A percentile compares a stretch with the other conserved stretches of the same genome.
Conservation (phyloP, 2,888 invertebrate genomes). For the Lochmaea capreae region DNA sequence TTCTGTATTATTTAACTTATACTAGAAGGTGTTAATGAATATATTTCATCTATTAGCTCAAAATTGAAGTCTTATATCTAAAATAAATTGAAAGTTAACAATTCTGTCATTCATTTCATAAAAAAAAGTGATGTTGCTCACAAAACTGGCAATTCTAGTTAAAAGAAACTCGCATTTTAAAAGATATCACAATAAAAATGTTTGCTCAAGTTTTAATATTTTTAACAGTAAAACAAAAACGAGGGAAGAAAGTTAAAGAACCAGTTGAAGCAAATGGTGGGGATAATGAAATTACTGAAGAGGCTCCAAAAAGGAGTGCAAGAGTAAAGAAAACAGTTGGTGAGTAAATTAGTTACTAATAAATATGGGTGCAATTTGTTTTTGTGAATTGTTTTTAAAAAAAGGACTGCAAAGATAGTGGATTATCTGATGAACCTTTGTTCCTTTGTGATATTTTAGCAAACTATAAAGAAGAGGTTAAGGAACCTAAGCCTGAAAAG, state of each 20-base stretch:
- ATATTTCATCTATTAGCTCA: no score
- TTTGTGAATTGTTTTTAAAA: background rate
- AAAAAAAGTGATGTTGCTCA: no score
- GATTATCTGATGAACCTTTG: no score
- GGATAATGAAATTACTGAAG: background rate
- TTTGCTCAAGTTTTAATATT: background rate
- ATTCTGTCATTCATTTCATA: no score
- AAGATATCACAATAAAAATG: background rate
- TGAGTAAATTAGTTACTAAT: background rate
- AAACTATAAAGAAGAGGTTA: background rate
- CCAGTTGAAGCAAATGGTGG: background rate
- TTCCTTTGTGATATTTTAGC: background rate
- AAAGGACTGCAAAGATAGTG: no score
- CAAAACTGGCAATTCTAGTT: no score
- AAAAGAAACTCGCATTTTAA: no score
- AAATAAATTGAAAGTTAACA: no score
- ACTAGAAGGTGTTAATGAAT: no score
- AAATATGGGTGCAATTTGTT: background rate
- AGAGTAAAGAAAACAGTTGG: conserved; percentile 5
- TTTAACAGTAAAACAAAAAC: conserved; percentile 14
- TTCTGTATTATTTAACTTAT: no score
- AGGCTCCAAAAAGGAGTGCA: conserved; percentile 2
- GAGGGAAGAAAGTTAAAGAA: conserved; percentile 8
- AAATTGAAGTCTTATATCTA: no score
- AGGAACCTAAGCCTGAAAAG: background rate